Evolutionary conservation across 1,140 invertebrate species (phyloP).

Genomic region (Sarcophaga bullata): DNA sequence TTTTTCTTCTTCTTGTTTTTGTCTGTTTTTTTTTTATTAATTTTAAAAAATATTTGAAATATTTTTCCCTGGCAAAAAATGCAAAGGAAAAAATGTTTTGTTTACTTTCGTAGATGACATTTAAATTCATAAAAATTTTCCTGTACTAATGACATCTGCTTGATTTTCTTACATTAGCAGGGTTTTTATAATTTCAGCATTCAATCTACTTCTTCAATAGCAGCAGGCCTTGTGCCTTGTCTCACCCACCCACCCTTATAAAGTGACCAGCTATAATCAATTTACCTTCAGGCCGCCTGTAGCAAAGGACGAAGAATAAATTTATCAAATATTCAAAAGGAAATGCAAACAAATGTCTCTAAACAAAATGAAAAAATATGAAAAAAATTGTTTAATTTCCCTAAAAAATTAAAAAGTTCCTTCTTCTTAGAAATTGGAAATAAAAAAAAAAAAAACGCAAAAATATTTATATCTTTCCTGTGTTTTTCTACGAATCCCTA

Average conservation of each 20-base stretch:
- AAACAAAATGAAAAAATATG: conserved; percentile 23
- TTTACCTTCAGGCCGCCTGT: conserved; percentile 22
- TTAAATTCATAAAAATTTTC: neutral
- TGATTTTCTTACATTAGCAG: conserved; percentile 33
- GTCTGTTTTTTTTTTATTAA: neutral
- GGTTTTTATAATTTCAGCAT: neutral
- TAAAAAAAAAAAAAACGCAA: conserved; percentile 12
- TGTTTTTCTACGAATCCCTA: neutral
- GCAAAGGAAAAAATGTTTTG: conserved; percentile 25
- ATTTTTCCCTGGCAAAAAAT: neutral
- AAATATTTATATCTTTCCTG: conserved; percentile 18
- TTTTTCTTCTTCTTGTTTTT: neutral
- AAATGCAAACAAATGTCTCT: conserved; percentile 25
- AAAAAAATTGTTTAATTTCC: conserved; percentile 26
- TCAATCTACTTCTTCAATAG: neutral
- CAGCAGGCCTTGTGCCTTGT: neutral
- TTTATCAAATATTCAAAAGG: conserved; percentile 39
- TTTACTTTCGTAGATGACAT: conserved; percentile 19
- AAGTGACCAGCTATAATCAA: conserved; percentile 33
- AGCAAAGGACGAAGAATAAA: neutral
- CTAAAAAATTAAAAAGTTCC: neutral
- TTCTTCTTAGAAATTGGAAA: neutral
- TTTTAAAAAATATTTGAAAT: neutral
- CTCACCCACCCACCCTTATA: conserved; percentile 9
- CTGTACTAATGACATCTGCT: conserved; percentile 33